phyloP scores from a whole-genome alignment of 2,113 vertebrate species.

The Turdus rufiventris region DNA sequence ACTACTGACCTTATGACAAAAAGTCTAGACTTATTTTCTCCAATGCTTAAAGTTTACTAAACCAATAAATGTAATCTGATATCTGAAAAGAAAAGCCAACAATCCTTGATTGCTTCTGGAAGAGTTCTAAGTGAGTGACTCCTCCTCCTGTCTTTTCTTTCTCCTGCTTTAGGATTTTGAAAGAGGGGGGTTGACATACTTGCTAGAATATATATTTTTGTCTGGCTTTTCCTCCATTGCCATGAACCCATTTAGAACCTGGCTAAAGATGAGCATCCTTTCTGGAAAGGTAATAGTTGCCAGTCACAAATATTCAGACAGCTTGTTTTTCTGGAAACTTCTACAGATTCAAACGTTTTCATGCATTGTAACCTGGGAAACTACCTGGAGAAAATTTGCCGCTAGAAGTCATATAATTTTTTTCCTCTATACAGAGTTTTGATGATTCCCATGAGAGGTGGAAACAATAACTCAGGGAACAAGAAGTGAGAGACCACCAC shows the following conservation, averaged over 20 bases:
- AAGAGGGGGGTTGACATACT: not conserved
- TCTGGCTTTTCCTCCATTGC: not conserved
- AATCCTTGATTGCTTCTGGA: not conserved
- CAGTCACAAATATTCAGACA: not conserved
- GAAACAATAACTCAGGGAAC: not conserved
- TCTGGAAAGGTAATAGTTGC: not conserved
- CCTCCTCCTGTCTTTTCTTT: not conserved
- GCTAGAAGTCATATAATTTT: not conserved
- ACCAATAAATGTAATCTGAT: not conserved
- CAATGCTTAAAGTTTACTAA: constrained; percentile 32
- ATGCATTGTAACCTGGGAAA: not conserved
- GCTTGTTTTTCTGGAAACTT: not conserved
- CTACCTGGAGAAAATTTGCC: not conserved
- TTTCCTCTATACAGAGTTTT: not conserved
- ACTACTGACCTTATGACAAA: not conserved
- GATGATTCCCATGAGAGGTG: not conserved
- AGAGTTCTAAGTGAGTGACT: not conserved
- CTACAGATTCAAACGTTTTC: not conserved
- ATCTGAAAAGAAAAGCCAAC: not conserved
- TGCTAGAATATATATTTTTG: not conserved
- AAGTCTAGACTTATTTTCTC: constrained; percentile 12
- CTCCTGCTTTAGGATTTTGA: not conserved
- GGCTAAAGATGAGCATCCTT: not conserved
- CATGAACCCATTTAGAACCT: not conserved
- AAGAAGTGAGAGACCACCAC: not conserved